A percentile compares a stretch with the other conserved stretches of the same genome.
phyloP scores from a whole-genome alignment of 1,140 invertebrate species.

The Agrypnia vestita region DNA sequence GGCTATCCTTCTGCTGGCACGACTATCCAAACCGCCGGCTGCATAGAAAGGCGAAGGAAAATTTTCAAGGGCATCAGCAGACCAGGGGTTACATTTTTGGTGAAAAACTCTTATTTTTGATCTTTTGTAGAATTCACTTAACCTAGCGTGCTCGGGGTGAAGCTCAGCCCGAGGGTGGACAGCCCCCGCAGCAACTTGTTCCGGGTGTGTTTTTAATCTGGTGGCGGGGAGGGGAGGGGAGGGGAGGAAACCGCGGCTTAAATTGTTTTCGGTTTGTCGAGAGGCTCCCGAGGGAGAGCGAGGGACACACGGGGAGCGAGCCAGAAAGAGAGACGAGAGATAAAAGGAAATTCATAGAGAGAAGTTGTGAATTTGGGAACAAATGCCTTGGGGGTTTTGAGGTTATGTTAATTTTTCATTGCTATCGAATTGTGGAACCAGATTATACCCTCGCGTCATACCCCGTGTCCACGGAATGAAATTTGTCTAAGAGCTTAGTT shows the following conservation, averaged over 20 bases:
- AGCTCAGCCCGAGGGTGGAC: too few species aligned
- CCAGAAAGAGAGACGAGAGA: neutral
- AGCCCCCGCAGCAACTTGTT: neutral
- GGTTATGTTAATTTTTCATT: conserved; percentile 25
- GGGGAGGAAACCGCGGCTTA: conserved; percentile 53
- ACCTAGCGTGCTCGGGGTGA: too few species aligned
- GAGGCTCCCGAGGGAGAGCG: conserved; percentile 18
- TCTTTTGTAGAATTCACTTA: too few species aligned
- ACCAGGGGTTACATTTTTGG: too few species aligned
- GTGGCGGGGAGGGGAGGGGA: conserved; percentile 3
- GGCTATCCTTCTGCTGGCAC: too few species aligned
- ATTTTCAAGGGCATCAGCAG: too few species aligned
- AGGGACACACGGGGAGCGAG: neutral
- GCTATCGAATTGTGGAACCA: neutral
- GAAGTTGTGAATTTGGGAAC: neutral
- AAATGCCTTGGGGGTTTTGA: conserved; percentile 1
- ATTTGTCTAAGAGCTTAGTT: too few species aligned
- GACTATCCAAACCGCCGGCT: too few species aligned
- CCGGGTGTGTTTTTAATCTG: conserved; percentile 52
- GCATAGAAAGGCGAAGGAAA: too few species aligned
- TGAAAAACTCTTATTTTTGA: too few species aligned
- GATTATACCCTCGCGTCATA: neutral
- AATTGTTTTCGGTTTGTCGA: conserved; percentile 58
- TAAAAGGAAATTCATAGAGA: conserved; percentile 1
- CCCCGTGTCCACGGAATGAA: too few species aligned